Percentiles rank a stretch among this genome's conserved stretches.
Evolutionary conservation across 2,113 vertebrate species (phyloP).

Genomic region (Thalassoma bifasciatum): DNA sequence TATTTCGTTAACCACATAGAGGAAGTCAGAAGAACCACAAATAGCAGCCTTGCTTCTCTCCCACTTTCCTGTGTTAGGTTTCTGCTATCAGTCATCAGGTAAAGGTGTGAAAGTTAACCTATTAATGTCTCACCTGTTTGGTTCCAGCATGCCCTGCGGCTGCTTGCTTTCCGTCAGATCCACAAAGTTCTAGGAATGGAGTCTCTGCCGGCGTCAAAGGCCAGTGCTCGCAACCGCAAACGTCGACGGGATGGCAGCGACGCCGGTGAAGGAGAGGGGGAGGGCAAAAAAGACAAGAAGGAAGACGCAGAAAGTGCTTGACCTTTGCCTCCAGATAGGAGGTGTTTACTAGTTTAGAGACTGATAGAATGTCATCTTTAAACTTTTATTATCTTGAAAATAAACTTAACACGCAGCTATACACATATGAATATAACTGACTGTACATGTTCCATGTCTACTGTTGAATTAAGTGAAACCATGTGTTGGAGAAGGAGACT

Average conservation of each 20-base stretch:
- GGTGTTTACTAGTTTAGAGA: slow-evolving; percentile 51
- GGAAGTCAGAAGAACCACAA: not conserved
- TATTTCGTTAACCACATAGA: not conserved
- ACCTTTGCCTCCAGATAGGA: slow-evolving; percentile 38
- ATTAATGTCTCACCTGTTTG: not conserved
- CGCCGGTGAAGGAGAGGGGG: slow-evolving; percentile 65
- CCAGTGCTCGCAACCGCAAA: slow-evolving; percentile 79
- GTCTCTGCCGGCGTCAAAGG: slow-evolving; percentile 73
- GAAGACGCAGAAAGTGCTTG: slow-evolving; percentile 64
- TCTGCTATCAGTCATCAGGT: not conserved
- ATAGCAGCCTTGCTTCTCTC: not conserved
- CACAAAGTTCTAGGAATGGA: slow-evolving; percentile 84
- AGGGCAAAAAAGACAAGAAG: slow-evolving; percentile 80
- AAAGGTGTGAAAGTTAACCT: not conserved
- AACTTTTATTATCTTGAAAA: slow-evolving; percentile 63
- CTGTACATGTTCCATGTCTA: slow-evolving; percentile 59
- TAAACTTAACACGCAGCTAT: slow-evolving; percentile 62
- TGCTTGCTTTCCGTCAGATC: slow-evolving; percentile 84
- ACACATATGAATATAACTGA: slow-evolving; percentile 67
- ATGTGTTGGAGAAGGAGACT: slow-evolving; percentile 11
- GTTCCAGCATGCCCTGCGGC: slow-evolving; percentile 81
- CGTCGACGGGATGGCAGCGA: slow-evolving; percentile 71
- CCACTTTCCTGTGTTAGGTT: not conserved
- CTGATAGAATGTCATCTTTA: slow-evolving; percentile 62
- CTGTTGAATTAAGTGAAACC: slow-evolving; percentile 32